Base-by-base conservation (phyloP, 2,797 vertebrate species). In the Sternotherus odoratus region DNA sequence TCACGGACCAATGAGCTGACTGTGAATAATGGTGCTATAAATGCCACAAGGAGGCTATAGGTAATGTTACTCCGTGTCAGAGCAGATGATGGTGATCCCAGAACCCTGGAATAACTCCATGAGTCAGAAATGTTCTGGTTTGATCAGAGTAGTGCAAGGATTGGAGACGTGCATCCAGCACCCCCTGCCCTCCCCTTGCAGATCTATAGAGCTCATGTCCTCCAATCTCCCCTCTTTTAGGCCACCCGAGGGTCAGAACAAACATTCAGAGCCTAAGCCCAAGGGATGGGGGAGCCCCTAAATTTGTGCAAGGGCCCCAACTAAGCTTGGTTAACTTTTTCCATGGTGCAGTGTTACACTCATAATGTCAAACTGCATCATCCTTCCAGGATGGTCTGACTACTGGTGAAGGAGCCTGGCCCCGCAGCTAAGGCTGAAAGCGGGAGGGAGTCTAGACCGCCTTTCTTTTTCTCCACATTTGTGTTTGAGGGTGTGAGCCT, bases 261-360 rank as follows among this genome's bases (percentile, higher is more conserved):
- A 12, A 19, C 39, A 26, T 12, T 24, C 69, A 24, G 24, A 74
- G 9, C 39, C 23, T 24, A 15, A 74, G 39, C 69, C 39, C 23
- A 46, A 46, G 39, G 21, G 36, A 36, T 10, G 10, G 39, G 36
- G 24, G 5, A 39, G 30, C 16, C 57, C 39, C 39, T 21, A 26
- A 4, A 74, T 74, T 46, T 24, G 23, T 72, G 11, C 11, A 23
- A 26, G 21, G 24, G 36, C 36, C 39, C 39, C 24, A 74, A 4
- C 69, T 74, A 39, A 91, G 50, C 56, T 95, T 83, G 85, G 28
- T 57, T 93, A 77, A 94, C 91, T 56, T 19, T 24, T 12, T 26
- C 83, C 30, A 39, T 33, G 51, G 17, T 48, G 53, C 19, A 11
- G 8, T 83, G 15, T 36, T 60, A 57, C 8, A 69, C 24, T 60